Base-by-base conservation (phyloP, 1,140 invertebrate genomes). In the Alviniconcha marisindica region DNA sequence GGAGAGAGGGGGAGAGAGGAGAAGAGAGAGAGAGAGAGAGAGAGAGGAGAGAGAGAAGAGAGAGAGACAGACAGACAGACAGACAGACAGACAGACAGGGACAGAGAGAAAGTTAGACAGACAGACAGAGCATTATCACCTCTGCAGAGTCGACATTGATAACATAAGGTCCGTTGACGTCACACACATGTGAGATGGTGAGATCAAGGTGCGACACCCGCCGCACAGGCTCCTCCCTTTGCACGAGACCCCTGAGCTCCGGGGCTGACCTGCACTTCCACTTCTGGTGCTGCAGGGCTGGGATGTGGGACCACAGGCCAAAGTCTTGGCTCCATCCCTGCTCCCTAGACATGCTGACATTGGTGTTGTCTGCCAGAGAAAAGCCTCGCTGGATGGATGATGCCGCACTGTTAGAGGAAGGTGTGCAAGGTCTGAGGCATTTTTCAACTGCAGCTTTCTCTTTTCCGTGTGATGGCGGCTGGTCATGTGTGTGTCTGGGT, bases 71-170 rank as follows among this genome's bases (percentile, higher is more conserved):
- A 28, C 28, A 66, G 63, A 33, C 24, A 28, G 24, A 66, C 28
- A 71, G 69, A 40, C 33, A 71, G 69, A 40, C 14, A 71, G 69
- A 71, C 33, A 71, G 36, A 71, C 33, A 71, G 36, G 40, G 69
- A 69, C n/a, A 69, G 63, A 69, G 63, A 48, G 44, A 48, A 18
- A 48, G 44, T 10, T 5, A 48, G 44, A 48, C 7, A 48, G 44
- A 48, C 7, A 48, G 44, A 48, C 7, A 48, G 44, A 48, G 44
- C 7, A 48, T 48, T 18, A 48, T 18, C 44, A 10, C 5, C 44
- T 10, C 44, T 48, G 44, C 44, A 10, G 44, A 48, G 44, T 18
- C 5, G 44, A 48, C 44, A 5, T 48, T 18, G 7, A 48, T 48
- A 18, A 48, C 18, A 18, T 48, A 48, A 48, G 44, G 44, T 18